phyloP scores from a whole-genome alignment of 2,797 vertebrate genomes.

The Rhynchonycteris naso region DNA sequence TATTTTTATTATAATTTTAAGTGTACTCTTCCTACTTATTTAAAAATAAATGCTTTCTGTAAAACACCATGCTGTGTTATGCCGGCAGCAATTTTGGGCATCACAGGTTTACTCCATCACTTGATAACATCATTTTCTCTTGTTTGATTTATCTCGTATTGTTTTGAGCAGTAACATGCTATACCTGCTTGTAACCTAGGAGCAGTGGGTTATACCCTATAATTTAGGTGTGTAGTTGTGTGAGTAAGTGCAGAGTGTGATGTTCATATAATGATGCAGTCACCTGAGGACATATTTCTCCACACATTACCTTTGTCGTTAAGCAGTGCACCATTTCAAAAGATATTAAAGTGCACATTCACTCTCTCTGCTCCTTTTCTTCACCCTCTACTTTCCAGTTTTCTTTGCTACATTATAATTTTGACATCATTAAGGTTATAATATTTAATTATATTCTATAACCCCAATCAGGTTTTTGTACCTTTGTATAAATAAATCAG shows the following conservation, averaged over 20 bases:
- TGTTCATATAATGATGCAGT: background rate
- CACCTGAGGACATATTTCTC: background rate
- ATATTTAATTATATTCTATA: background rate
- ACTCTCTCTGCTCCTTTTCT: background rate
- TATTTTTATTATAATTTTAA: background rate
- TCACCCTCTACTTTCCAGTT: background rate
- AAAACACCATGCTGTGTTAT: background rate
- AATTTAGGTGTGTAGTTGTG: background rate
- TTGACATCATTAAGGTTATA: background rate
- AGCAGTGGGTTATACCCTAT: background rate
- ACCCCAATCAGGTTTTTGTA: background rate
- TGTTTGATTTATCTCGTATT: background rate
- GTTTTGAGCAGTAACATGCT: background rate
- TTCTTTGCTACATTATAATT: background rate
- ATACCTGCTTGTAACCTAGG: too few species aligned
- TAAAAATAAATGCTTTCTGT: background rate
- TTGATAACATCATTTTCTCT: background rate
- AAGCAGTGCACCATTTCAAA: background rate
- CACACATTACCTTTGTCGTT: background rate
- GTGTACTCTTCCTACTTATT: background rate
- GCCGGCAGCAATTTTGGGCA: background rate
- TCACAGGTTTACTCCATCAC: background rate
- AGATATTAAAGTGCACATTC: background rate
- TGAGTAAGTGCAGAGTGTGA: background rate
- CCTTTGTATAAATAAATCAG: background rate